Evolutionary conservation across 1,140 invertebrate species (phyloP).

Genomic region (Drosophila mauritiana): DNA sequence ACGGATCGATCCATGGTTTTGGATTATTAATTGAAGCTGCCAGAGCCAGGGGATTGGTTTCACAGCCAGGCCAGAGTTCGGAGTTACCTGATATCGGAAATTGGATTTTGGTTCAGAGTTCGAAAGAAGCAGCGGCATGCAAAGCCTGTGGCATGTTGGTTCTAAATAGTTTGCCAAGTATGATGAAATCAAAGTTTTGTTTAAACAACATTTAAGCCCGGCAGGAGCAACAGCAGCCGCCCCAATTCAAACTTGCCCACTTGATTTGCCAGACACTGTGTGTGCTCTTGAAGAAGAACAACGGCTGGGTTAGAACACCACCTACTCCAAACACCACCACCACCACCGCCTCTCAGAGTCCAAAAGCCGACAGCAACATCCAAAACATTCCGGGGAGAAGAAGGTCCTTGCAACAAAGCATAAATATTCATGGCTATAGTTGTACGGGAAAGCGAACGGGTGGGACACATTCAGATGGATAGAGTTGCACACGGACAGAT

Average conservation of each 20-base stretch:
- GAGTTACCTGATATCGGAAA: constrained; percentile 29
- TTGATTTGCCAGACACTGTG: constrained; percentile 63
- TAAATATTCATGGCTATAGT: constrained; percentile 76
- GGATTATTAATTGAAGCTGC: constrained; percentile 32
- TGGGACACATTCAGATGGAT: constrained; percentile 27
- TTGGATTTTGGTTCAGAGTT: constrained; percentile 27
- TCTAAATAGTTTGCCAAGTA: constrained; percentile 17
- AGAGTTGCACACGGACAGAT: constrained; percentile 42
- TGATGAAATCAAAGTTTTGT: constrained; percentile 38
- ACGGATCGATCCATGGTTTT: not conserved
- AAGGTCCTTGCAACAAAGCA: constrained; percentile 62
- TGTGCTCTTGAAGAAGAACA: constrained; percentile 42
- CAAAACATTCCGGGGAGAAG: constrained; percentile 48
- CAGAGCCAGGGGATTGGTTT: not conserved
- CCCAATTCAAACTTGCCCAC: constrained; percentile 71
- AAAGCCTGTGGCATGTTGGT: not conserved
- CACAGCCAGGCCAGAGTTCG: not conserved
- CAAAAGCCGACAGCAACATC: constrained; percentile 33
- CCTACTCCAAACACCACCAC: not conserved
- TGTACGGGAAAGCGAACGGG: constrained; percentile 20
- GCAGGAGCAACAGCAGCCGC: constrained; percentile 23
- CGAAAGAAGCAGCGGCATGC: not conserved
- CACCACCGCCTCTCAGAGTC: not conserved
- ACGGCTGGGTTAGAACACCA: constrained; percentile 16
- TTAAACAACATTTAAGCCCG: constrained; percentile 46